These are phyloP conservation scores for Caranx ignobilis DNA, from an alignment of 2,113 vertebrate species.

Conservation along the genomic window DNA sequence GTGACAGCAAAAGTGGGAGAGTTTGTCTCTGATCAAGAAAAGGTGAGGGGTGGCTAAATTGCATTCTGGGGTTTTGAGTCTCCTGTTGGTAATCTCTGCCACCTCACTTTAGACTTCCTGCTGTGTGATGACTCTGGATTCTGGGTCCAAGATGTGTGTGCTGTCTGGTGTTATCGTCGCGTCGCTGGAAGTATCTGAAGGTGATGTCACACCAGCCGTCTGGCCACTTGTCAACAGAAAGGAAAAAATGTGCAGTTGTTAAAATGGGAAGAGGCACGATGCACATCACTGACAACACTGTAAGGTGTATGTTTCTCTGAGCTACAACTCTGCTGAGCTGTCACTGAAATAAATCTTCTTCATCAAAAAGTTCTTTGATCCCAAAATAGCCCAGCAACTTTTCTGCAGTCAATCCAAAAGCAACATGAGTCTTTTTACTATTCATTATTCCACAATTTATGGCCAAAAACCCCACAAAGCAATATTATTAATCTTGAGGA, in stretches of 20 bases:
- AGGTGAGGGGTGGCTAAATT: conserved; percentile 28
- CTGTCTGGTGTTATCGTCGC: conserved; percentile 1
- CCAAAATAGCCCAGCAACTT: conserved; percentile 16
- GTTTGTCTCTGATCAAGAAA: conserved; percentile 28
- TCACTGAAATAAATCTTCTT: conserved; percentile 19
- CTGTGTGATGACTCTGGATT: background rate
- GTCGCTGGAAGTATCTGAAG: background rate
- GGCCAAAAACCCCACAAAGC: conserved; percentile 55
- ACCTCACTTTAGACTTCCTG: background rate
- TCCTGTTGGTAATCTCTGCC: conserved; percentile 2
- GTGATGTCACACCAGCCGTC: conserved; percentile 13
- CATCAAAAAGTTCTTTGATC: conserved; percentile 10
- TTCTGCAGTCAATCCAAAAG: conserved; percentile 42
- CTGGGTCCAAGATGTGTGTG: background rate
- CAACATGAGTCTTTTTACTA: conserved; percentile 29
- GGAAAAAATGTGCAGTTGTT: conserved; percentile 1
- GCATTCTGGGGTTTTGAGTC: conserved; percentile 37
- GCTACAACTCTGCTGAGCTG: background rate
- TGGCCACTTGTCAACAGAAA: conserved; percentile 1
- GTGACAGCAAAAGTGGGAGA: conserved; percentile 22
- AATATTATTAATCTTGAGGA: conserved; percentile 71
- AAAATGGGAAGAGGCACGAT: background rate
- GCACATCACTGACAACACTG: background rate
- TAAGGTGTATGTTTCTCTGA: background rate
- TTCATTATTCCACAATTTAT: conserved; percentile 62